These are phyloP conservation scores for Odocoileus virginianus DNA, from an alignment of 2,113 vertebrate genomes.

Conservation along the genomic window DNA sequence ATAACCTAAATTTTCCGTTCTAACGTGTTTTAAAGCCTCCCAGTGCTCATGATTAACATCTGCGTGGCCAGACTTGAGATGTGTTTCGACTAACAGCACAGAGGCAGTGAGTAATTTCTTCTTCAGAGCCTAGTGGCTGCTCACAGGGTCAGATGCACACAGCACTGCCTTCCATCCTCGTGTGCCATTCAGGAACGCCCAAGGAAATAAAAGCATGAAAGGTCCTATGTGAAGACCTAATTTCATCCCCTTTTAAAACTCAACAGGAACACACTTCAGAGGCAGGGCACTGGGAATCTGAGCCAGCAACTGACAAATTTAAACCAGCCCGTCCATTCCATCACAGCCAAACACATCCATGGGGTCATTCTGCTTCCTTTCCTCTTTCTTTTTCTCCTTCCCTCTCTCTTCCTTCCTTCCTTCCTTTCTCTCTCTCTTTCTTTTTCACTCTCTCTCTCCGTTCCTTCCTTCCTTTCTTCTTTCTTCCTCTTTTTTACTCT, in stretches of 20 bases:
- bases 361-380: constrained; percentile 44
- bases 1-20: constrained; percentile 1
- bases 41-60: background rate
- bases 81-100: constrained; percentile 67
- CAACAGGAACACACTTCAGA: constrained; percentile 74
- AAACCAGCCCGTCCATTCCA: constrained; percentile 70
- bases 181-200: constrained; percentile 78
- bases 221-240: constrained; percentile 60
- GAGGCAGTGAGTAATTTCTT: constrained; percentile 71
- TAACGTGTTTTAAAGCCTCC: background rate
- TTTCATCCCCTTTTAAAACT: constrained; percentile 74
- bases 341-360: constrained; percentile 34
- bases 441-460: rapidly evolving
- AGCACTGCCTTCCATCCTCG: constrained; percentile 46
- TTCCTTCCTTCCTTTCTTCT: background rate
- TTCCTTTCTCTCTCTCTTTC: rapidly evolving
- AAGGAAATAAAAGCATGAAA: constrained; percentile 74
- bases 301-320: constrained; percentile 76
- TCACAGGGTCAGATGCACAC: constrained; percentile 46
- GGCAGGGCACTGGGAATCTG: constrained; percentile 61
- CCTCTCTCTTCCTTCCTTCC: rapidly evolving
- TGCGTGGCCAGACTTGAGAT: background rate
- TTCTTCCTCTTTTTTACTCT: rapidly evolving
- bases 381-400: rapidly evolving
- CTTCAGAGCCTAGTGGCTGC: constrained; percentile 69